phyloP scores from a whole-genome alignment of 2,113 vertebrate genomes.

The Hypomesus transpacificus region DNA sequence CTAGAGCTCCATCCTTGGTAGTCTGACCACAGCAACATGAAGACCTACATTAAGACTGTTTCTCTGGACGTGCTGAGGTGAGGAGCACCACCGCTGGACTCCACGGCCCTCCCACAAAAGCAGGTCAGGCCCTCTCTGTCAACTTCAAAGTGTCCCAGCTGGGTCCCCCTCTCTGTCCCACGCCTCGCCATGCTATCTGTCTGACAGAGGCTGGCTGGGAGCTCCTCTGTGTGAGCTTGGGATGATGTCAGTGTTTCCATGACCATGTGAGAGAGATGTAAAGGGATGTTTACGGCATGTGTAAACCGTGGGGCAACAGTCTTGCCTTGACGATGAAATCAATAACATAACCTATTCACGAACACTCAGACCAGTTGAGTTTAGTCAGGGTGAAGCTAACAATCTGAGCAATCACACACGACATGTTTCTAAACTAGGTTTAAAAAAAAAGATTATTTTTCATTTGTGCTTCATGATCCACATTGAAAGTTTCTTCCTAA shows the following conservation, averaged over 20 bases:
- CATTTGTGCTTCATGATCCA: background rate
- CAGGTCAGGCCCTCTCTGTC: background rate
- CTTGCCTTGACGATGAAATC: background rate
- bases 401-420: background rate
- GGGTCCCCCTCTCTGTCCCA: background rate
- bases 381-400: background rate
- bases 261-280: background rate
- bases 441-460: background rate
- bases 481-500: background rate
- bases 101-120: background rate
- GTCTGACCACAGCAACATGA: conserved; percentile 51
- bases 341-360: no score
- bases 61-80: conserved; percentile 29
- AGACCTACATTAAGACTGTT: conserved; percentile 40
- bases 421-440: background rate
- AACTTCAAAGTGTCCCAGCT: background rate
- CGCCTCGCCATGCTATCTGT: background rate
- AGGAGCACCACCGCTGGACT: background rate
- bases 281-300: background rate
- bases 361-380: no score
- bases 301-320: background rate
- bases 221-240: background rate
- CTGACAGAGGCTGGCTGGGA: background rate
- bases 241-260: conserved; percentile 1
- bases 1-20: conserved; percentile 37